phyloP scores from a whole-genome alignment of 2,888 invertebrate genomes.

The Gnatocerus cornutus region DNA sequence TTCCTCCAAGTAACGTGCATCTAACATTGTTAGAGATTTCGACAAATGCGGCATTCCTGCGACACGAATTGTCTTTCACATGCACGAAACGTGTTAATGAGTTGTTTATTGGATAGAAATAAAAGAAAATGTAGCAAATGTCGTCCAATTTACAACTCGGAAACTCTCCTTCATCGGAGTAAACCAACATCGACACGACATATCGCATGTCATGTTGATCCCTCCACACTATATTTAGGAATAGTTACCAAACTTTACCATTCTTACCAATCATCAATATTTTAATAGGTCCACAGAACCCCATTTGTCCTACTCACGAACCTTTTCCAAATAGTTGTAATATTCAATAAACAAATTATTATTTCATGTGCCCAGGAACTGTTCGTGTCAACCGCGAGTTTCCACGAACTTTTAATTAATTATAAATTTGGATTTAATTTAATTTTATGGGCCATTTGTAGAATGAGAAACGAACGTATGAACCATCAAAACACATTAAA shows the following conservation, averaged over 20 bases:
- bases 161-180: constrained; percentile 30
- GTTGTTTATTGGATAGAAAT: constrained; percentile 30
- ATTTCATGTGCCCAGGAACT: constrained; percentile 1
- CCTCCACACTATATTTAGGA: constrained; percentile 51
- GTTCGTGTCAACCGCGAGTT: not conserved
- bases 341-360: constrained; percentile 28
- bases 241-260: constrained; percentile 54
- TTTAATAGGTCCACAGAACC: constrained; percentile 48
- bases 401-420: constrained; percentile 1
- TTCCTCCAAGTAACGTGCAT: not conserved
- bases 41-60: not conserved
- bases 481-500: constrained; percentile 64
- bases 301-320: constrained; percentile 48
- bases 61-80: not conserved
- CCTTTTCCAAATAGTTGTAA: constrained; percentile 4
- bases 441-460: constrained; percentile 37
- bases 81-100: constrained; percentile 21
- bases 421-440: not conserved
- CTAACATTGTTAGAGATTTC: not conserved
- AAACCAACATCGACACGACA: constrained; percentile 55
- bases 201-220: constrained; percentile 60
- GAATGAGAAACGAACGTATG: constrained; percentile 63
- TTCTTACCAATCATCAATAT: constrained; percentile 48
- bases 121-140: constrained; percentile 32
- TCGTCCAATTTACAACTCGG: constrained; percentile 41